phyloP scores from a whole-genome alignment of 2,888 invertebrate species.

The Erynnis tages region DNA sequence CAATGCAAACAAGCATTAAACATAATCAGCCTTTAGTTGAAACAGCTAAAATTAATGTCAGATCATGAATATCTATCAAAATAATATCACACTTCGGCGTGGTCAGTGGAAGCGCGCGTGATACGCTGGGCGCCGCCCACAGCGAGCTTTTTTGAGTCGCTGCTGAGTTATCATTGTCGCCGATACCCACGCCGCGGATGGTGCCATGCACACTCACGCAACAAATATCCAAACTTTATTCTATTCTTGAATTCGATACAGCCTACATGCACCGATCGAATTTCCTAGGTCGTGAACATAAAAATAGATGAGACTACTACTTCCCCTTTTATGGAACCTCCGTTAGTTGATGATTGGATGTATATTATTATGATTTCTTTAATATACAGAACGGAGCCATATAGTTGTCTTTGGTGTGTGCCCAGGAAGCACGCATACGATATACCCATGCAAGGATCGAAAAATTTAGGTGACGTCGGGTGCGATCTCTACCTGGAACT shows the following conservation, averaged over 20 bases:
- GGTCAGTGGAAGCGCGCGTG: slow-evolving; percentile 24
- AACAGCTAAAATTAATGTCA: neutral
- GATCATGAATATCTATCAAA: slow-evolving; percentile 21
- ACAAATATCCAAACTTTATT: neutral
- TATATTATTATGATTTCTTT: too few species aligned
- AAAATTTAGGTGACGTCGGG: too few species aligned
- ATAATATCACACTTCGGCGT: slow-evolving; percentile 17
- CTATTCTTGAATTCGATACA: slow-evolving; percentile 5
- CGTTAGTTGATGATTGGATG: too few species aligned
- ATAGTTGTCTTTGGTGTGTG: too few species aligned
- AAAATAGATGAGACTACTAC: too few species aligned
- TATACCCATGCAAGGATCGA: too few species aligned
- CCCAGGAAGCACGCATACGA: too few species aligned
- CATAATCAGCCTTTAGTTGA: slow-evolving; percentile 4
- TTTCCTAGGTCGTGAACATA: too few species aligned
- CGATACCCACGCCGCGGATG: slow-evolving; percentile 51
- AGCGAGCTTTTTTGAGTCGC: slow-evolving; percentile 43
- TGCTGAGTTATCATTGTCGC: slow-evolving; percentile 72
- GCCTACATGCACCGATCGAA: neutral
- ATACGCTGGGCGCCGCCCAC: slow-evolving; percentile 40
- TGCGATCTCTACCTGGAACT: too few species aligned
- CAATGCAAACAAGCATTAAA: neutral
- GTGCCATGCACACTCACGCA: slow-evolving; percentile 26
- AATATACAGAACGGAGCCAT: too few species aligned
- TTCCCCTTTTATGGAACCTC: too few species aligned